phyloP scores from a whole-genome alignment of 2,797 vertebrate species.

The Kryptopterus vitreolus region DNA sequence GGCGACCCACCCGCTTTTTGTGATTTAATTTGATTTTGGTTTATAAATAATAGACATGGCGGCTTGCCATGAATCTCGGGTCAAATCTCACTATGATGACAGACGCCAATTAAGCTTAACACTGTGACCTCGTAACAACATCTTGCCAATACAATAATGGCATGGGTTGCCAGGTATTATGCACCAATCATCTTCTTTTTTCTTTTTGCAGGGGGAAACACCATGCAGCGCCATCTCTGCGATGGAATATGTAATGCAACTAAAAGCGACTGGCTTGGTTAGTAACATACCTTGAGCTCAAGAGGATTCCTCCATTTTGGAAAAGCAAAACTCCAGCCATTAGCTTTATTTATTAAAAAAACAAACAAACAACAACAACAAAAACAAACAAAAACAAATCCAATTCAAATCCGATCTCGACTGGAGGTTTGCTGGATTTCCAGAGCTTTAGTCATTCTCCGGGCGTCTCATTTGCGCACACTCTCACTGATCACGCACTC shows the following conservation, averaged over 20 bases:
- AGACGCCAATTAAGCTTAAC: slow-evolving; percentile 38
- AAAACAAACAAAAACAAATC: too few species aligned
- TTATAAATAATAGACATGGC: slow-evolving; percentile 42
- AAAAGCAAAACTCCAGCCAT: slow-evolving; percentile 74
- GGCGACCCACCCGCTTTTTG: slow-evolving; percentile 5
- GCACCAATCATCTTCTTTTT: neutral
- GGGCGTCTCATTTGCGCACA: slow-evolving; percentile 59
- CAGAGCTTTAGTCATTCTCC: slow-evolving; percentile 54
- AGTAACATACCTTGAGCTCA: slow-evolving; percentile 59
- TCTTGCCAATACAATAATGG: slow-evolving; percentile 1
- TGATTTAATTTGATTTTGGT: slow-evolving; percentile 42
- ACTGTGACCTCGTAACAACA: slow-evolving; percentile 4
- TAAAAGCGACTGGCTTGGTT: slow-evolving; percentile 45
- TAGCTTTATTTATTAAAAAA: slow-evolving; percentile 12
- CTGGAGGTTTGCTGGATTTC: slow-evolving; percentile 72
- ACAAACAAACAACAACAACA: too few species aligned
- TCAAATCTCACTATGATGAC: slow-evolving; percentile 40
- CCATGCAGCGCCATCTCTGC: slow-evolving; percentile 51
- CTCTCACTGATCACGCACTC: slow-evolving; percentile 58
- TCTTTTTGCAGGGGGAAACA: neutral
- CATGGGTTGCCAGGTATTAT: neutral
- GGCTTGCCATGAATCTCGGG: slow-evolving; percentile 38
- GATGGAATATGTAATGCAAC: slow-evolving; percentile 44
- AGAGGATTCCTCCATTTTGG: slow-evolving; percentile 56
- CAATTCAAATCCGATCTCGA: slow-evolving; percentile 54